A percentile compares a stretch with the other conserved stretches of the same genome.
Conservation (phyloP, 2,888 invertebrate genomes). For the Ecliptopera silaceata region DNA sequence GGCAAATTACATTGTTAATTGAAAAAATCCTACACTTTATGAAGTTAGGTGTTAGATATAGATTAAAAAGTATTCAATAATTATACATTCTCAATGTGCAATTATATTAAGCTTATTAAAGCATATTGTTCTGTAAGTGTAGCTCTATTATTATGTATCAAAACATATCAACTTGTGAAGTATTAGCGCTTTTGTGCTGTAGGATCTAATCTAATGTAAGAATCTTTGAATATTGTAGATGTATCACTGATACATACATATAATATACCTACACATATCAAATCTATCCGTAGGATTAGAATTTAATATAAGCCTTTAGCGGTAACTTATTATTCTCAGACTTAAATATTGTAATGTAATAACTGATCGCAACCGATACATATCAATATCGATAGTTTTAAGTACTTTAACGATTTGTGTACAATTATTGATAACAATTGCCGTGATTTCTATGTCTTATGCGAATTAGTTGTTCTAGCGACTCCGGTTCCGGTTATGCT, state of each 20-base stretch:
- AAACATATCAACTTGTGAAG: conserved; percentile 39
- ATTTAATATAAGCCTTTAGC: neutral
- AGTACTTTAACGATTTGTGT: conserved; percentile 22
- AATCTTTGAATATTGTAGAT: neutral
- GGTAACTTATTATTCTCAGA: neutral
- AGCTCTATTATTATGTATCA: neutral
- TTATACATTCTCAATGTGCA: neutral
- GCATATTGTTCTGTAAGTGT: neutral
- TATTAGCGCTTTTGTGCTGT: conserved; percentile 9
- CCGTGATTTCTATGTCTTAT: conserved; percentile 49
- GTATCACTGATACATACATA: conserved; percentile 1
- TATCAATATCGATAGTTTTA: conserved; percentile 1
- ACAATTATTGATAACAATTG: conserved; percentile 31
- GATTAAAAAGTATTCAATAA: neutral
- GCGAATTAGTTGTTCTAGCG: conserved; percentile 40
- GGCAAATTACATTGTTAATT: neutral
- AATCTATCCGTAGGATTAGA: conserved; percentile 1
- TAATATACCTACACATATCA: conserved; percentile 27
- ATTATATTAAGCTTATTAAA: neutral
- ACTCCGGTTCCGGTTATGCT: conserved; percentile 9
- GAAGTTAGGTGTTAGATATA: no score
- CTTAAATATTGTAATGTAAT: neutral
- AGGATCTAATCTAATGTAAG: neutral
- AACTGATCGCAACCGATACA: conserved; percentile 4
- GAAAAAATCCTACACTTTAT: neutral